A percentile compares a stretch with the other conserved stretches of the same genome.
phyloP scores from a whole-genome alignment of 2,888 invertebrate species.

The Morpho achilles region DNA sequence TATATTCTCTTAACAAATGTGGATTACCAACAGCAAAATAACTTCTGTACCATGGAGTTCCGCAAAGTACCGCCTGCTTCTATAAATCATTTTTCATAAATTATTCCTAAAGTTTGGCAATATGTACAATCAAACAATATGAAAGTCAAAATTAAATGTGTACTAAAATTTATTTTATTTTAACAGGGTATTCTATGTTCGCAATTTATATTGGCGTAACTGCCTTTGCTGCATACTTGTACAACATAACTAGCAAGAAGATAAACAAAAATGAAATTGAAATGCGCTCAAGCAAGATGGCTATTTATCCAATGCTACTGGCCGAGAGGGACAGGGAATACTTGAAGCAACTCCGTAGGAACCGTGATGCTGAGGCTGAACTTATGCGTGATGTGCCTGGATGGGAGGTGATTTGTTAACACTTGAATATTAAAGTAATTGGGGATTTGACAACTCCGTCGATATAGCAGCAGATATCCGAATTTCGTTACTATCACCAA shows the following conservation, averaged over 20 bases:
- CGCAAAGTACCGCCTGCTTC: too few relatives aligned
- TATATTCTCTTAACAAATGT: too few relatives aligned
- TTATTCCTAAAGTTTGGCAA: too few relatives aligned
- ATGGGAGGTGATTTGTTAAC: constrained; percentile 83
- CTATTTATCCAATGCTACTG: constrained; percentile 85
- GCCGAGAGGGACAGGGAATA: constrained; percentile 93
- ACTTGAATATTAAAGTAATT: too few relatives aligned
- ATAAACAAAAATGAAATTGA: constrained; percentile 82
- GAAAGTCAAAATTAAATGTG: too few relatives aligned
- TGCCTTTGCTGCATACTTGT: constrained; percentile 76
- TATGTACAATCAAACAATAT: too few relatives aligned
- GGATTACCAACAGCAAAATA: too few relatives aligned
- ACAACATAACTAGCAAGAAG: constrained; percentile 73
- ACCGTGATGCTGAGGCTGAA: constrained; percentile 90
- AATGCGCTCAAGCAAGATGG: constrained; percentile 87
- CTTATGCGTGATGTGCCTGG: constrained; percentile 94
- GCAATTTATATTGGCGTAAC: constrained; percentile 81
- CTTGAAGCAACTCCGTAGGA: constrained; percentile 87
- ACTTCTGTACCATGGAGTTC: too few relatives aligned
- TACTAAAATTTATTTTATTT: neutral
- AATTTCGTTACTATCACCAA: too few relatives aligned
- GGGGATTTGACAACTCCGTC: too few relatives aligned
- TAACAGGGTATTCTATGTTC: constrained; percentile 81
- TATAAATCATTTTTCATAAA: too few relatives aligned
- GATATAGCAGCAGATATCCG: too few relatives aligned